These are phyloP conservation scores for Cacoxenus indagator DNA, from an alignment of 2,888 invertebrate genomes.

Conservation along the genomic window DNA sequence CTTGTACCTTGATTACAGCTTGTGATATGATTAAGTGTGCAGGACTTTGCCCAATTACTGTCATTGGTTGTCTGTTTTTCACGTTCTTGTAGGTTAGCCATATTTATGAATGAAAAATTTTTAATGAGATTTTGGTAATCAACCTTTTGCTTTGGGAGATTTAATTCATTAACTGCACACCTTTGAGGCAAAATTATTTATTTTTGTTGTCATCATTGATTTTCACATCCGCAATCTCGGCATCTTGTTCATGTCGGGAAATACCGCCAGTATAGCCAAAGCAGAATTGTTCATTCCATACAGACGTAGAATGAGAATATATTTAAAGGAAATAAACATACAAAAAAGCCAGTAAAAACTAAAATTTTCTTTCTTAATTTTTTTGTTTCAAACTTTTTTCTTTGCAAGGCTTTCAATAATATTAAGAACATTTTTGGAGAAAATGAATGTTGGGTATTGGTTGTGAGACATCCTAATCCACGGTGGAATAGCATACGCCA, in stretches of 20 bases:
- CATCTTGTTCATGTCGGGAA: constrained; percentile 19
- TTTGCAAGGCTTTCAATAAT: too few species aligned
- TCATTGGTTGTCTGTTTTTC: constrained; percentile 6
- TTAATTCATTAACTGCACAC: background rate
- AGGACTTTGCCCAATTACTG: constrained; percentile 25
- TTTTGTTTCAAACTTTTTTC: too few species aligned
- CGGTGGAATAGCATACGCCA: too few species aligned
- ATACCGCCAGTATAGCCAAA: constrained; percentile 24
- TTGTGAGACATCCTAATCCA: too few species aligned
- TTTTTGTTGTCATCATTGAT: constrained; percentile 16
- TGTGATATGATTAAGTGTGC: constrained; percentile 22
- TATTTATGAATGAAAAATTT: constrained; percentile 6
- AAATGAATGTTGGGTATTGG: too few species aligned
- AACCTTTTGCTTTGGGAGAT: background rate
- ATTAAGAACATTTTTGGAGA: too few species aligned
- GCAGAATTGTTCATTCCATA: constrained; percentile 18
- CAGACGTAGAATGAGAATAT: too few species aligned
- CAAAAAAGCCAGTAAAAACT: constrained; percentile 3
- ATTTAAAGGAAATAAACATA: constrained; percentile 5
- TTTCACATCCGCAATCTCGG: background rate
- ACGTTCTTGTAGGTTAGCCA: background rate
- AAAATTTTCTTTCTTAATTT: too few species aligned
- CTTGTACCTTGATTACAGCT: constrained; percentile 8
- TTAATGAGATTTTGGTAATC: constrained; percentile 2
- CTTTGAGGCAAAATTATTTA: background rate